Conservation (phyloP, 2,113 vertebrate genomes). For the Propithecus coquereli region DNA sequence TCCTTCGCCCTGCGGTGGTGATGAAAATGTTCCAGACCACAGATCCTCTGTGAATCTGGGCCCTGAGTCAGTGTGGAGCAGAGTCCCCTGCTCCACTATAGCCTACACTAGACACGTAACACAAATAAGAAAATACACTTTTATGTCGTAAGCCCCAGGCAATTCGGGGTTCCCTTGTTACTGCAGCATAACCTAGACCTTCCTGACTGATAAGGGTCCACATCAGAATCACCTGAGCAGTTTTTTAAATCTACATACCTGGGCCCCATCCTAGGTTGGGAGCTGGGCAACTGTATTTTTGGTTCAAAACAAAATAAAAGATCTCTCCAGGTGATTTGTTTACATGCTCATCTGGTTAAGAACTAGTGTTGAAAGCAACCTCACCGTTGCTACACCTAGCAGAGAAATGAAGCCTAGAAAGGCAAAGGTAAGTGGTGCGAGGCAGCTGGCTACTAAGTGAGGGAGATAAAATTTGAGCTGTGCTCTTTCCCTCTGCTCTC, state of each 20-base stretch:
- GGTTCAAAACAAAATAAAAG: background rate
- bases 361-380: background rate
- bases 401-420: background rate
- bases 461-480: background rate
- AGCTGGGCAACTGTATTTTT: background rate
- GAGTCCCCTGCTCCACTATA: background rate
- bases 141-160: background rate
- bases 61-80: background rate
- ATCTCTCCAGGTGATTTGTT: background rate
- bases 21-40: background rate
- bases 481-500: background rate
- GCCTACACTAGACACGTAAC: background rate
- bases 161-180: background rate
- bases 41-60: background rate
- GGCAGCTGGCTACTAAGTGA: background rate
- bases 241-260: background rate
- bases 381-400: background rate
- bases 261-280: background rate
- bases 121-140: background rate
- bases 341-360: background rate
- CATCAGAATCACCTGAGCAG: background rate
- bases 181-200: background rate
- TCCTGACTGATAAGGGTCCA: background rate
- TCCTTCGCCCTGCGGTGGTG: background rate
- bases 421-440: background rate